Conservation (phyloP, 2,888 invertebrate species). For the Aspidapion aeneum region DNA sequence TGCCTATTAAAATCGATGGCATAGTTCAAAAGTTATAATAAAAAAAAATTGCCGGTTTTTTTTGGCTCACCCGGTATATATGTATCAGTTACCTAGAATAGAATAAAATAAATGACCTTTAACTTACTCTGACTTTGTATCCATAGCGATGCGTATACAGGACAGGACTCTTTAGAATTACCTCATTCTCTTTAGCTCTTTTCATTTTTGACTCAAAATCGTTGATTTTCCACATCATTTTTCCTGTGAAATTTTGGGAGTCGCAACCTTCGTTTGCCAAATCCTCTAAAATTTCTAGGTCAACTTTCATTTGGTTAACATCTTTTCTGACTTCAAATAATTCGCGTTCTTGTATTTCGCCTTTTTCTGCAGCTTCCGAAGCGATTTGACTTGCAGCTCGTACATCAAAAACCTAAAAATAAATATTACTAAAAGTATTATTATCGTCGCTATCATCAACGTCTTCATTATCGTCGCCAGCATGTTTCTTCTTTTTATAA, state of each 20-base stretch:
- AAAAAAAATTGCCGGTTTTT: no score
- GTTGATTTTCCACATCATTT: conserved; percentile 64
- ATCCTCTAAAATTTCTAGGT: conserved; percentile 49
- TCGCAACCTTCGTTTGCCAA: conserved; percentile 1
- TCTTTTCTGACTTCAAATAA: conserved; percentile 44
- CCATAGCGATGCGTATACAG: conserved; percentile 70
- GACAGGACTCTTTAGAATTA: conserved; percentile 61
- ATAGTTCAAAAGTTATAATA: no score
- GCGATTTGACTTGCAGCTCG: conserved; percentile 51
- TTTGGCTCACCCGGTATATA: no score
- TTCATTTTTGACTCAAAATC: conserved; percentile 62
- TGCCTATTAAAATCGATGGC: no score
- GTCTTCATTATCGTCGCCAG: no score
- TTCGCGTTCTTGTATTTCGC: conserved; percentile 50
- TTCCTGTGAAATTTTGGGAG: conserved; percentile 12
- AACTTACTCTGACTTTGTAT: conserved; percentile 64
- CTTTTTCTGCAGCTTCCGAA: conserved; percentile 51
- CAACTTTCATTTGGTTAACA: conserved; percentile 49
- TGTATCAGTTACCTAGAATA: no score
- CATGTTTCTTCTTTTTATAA: no score
- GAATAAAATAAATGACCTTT: no score
- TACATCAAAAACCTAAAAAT: conserved; percentile 45
- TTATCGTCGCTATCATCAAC: background rate
- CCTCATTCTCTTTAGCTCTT: conserved; percentile 62
- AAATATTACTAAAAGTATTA: background rate